Percentiles rank a stretch among this genome's conserved stretches.
Evolutionary conservation across 2,113 vertebrate genomes (phyloP).

Genomic region (Sitta europaea): DNA sequence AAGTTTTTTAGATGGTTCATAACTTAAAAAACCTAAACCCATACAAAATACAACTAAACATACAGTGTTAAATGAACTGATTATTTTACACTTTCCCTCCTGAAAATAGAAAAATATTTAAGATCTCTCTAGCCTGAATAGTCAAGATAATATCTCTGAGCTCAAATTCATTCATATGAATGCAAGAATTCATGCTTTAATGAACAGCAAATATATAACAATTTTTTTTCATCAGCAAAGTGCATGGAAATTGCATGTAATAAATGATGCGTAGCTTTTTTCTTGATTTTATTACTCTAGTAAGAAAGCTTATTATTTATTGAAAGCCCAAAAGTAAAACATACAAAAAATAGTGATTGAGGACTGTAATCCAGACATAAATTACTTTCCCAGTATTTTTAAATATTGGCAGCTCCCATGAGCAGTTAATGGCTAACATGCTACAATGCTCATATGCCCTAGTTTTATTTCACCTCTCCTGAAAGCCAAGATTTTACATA

Average conservation of each 20-base stretch:
- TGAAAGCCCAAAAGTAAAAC: slow-evolving; percentile 14
- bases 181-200: background rate
- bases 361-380: background rate
- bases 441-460: slow-evolving; percentile 33
- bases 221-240: slow-evolving; percentile 14
- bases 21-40: background rate
- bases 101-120: slow-evolving; percentile 23
- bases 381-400: slow-evolving; percentile 9
- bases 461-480: slow-evolving; percentile 51
- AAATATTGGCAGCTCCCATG: slow-evolving; percentile 31
- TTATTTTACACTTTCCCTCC: background rate
- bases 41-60: background rate
- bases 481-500: slow-evolving; percentile 61
- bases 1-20: background rate
- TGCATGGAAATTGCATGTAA: background rate
- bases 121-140: background rate
- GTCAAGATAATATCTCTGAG: slow-evolving; percentile 1
- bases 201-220: slow-evolving; percentile 14
- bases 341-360: background rate
- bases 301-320: background rate
- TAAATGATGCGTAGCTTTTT: background rate
- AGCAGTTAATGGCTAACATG: slow-evolving; percentile 25
- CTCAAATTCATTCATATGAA: background rate
- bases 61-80: background rate
- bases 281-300: background rate